These are phyloP conservation scores for Ptychobarbus kaznakovi DNA, from an alignment of 2,797 vertebrate genomes.

Conservation along the genomic window DNA sequence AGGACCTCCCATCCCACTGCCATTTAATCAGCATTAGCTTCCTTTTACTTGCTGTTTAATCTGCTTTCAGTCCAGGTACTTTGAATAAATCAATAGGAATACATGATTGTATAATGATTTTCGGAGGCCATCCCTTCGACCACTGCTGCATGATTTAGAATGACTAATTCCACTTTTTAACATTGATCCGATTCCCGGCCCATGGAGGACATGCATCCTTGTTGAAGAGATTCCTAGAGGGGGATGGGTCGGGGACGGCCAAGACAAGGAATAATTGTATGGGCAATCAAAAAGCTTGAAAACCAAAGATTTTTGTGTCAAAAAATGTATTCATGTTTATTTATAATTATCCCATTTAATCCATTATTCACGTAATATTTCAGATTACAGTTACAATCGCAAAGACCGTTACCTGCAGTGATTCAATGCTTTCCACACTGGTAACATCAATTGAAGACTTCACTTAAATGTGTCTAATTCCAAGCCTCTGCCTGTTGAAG, in stretches of 20 bases:
- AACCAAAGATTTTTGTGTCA: background rate
- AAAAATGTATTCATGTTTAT: background rate
- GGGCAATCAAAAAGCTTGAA: slow-evolving; percentile 6
- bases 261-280: slow-evolving; percentile 15
- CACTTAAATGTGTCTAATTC: slow-evolving; percentile 46
- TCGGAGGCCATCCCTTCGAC: slow-evolving; percentile 95
- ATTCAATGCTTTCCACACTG: slow-evolving; percentile 42
- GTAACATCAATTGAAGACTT: slow-evolving; percentile 46
- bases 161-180: slow-evolving; percentile 98
- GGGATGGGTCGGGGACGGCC: background rate
- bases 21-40: slow-evolving; percentile 98
- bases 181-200: slow-evolving; percentile 83
- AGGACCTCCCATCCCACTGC: slow-evolving; percentile 90
- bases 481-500: slow-evolving; percentile 39
- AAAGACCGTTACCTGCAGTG: slow-evolving; percentile 37
- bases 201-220: slow-evolving; percentile 79
- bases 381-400: background rate
- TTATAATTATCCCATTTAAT: background rate
- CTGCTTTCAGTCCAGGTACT: slow-evolving; percentile 97
- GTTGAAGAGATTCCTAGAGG: slow-evolving; percentile 68
- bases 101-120: slow-evolving; percentile 99
- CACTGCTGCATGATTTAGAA: slow-evolving; percentile 97
- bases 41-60: slow-evolving; percentile 95
- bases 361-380: background rate
- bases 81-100: slow-evolving; percentile 99